These are phyloP conservation scores for Halesus radiatus DNA, from an alignment of 1,140 invertebrate species.

Conservation along the genomic window DNA sequence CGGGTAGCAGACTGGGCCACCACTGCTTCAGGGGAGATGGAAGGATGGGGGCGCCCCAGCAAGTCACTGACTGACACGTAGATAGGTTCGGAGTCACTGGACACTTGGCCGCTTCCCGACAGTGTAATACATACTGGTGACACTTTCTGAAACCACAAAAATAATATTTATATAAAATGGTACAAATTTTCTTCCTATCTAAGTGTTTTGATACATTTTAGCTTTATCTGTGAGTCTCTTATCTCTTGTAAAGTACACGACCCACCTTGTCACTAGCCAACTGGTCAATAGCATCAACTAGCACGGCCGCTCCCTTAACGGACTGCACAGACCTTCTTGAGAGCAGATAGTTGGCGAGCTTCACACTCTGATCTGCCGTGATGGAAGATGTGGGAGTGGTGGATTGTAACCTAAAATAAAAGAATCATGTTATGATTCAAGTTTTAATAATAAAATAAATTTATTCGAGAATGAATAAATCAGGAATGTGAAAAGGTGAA, in stretches of 20 bases:
- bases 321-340: slow-evolving; percentile 91
- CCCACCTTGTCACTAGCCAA: slow-evolving; percentile 72
- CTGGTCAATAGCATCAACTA: slow-evolving; percentile 83
- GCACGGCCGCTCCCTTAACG: slow-evolving; percentile 82
- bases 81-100: slow-evolving; percentile 78
- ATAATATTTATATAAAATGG: too few species aligned
- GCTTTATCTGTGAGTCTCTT: too few species aligned
- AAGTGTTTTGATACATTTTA: too few species aligned
- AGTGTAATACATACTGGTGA: slow-evolving; percentile 84
- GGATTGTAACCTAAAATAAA: slow-evolving; percentile 29
- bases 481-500: too few species aligned
- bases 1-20: slow-evolving; percentile 82
- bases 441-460: too few species aligned
- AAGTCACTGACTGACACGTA: slow-evolving; percentile 87
- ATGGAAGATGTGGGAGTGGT: slow-evolving; percentile 73
- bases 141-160: slow-evolving; percentile 37
- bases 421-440: too few species aligned
- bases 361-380: slow-evolving; percentile 84
- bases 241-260: background rate
- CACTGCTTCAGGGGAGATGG: slow-evolving; percentile 75
- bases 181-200: too few species aligned
- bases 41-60: slow-evolving; percentile 80
- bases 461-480: too few species aligned
- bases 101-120: slow-evolving; percentile 80
- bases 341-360: slow-evolving; percentile 93